Conservation (phyloP, 2,113 vertebrate species). For the Meles meles region DNA sequence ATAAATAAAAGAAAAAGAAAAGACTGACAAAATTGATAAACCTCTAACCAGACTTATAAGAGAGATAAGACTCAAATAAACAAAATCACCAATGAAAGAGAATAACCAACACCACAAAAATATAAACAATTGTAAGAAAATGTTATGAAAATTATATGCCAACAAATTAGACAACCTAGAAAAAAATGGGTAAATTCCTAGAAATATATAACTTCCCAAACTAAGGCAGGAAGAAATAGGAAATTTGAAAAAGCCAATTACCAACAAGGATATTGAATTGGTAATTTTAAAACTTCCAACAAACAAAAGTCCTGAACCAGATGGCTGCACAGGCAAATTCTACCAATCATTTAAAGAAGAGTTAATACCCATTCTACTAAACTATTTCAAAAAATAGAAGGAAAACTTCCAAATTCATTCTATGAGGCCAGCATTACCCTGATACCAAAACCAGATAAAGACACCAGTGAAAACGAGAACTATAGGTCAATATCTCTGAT, state of each 20-base stretch:
- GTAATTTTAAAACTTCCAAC: too few species aligned
- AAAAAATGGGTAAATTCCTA: not conserved
- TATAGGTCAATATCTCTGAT: too few species aligned
- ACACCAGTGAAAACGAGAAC: too few species aligned
- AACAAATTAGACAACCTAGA: not conserved
- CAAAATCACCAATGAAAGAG: not conserved
- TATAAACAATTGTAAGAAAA: not conserved
- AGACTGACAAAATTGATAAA: not conserved
- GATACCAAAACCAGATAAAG: not conserved
- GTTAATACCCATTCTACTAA: not conserved
- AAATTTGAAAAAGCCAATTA: too few species aligned
- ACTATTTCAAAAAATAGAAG: not conserved
- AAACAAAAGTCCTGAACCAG: too few species aligned
- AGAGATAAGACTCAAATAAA: not conserved
- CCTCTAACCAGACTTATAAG: not conserved
- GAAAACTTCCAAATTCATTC: not conserved
- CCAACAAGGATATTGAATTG: too few species aligned
- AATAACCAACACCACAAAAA: not conserved
- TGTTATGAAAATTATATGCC: not conserved
- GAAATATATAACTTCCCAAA: too few species aligned
- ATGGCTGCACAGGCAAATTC: not conserved
- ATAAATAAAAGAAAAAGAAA: not conserved
- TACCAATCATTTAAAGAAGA: not conserved
- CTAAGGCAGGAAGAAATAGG: too few species aligned
- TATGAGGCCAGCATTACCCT: not conserved